A percentile compares a stretch with the other conserved stretches of the same genome.
These are phyloP conservation scores for Carettochelys insculpta DNA, from an alignment of 2,113 vertebrate species.

Conservation along the genomic window DNA sequence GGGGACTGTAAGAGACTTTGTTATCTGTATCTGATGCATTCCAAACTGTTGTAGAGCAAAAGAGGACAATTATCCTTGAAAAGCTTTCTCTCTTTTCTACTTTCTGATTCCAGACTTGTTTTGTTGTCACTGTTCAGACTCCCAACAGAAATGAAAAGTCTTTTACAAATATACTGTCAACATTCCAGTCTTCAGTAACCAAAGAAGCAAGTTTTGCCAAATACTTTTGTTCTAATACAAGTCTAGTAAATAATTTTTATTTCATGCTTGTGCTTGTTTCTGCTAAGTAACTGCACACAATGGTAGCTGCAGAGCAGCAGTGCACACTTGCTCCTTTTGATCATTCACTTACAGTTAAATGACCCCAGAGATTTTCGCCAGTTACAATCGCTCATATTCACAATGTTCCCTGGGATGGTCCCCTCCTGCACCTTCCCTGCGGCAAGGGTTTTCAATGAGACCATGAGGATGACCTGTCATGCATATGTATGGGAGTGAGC, in stretches of 20 bases:
- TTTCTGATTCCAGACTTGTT: not conserved
- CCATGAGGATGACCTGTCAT: not conserved
- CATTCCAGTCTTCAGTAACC: not conserved
- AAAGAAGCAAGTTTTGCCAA: not conserved
- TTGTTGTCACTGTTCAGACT: not conserved
- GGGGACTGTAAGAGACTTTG: not conserved
- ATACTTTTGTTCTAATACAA: not conserved
- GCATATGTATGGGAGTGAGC: not conserved
- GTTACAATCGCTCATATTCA: slow-evolving; percentile 35
- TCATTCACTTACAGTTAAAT: slow-evolving; percentile 37
- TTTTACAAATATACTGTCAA: not conserved
- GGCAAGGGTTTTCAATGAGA: slow-evolving; percentile 23
- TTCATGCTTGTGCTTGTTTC: not conserved
- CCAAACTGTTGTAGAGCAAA: not conserved
- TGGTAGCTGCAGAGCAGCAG: not conserved
- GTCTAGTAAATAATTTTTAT: not conserved
- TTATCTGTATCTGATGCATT: not conserved
- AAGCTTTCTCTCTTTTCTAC: not conserved
- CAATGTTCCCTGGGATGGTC: not conserved
- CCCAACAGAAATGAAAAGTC: not conserved
- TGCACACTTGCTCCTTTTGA: slow-evolving; percentile 16
- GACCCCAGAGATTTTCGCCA: slow-evolving; percentile 21
- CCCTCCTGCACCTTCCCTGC: slow-evolving; percentile 2
- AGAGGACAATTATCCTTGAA: rapidly evolving
- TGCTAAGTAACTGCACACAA: not conserved